Evolutionary conservation across 1,140 invertebrate species (phyloP), one percentile per base, ranked within the genome.

Genomic region (Portunus trituberculatus): DNA sequence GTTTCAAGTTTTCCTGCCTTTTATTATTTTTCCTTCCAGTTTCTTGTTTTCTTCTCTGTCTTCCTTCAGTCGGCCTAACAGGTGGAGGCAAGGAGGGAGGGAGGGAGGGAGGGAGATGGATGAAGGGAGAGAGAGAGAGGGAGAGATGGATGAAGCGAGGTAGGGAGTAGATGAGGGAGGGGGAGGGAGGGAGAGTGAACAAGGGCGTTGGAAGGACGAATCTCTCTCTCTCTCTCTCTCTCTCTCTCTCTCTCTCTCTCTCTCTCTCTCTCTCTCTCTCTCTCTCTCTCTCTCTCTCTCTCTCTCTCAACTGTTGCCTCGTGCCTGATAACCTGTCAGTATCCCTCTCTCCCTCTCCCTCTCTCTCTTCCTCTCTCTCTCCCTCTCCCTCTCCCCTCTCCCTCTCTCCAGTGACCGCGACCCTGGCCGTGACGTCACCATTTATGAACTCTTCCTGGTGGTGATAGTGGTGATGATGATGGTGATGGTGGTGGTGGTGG

Each of bases 171-270:
- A 20, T 4, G 52, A 14, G 52, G 16, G 52, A 20, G 52, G 16
- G 52, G 52, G 52, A 59, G 52, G 52, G 8, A 10, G 52, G 52
- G 2, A 59, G 8, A 59, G 52, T 59, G 52, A 59, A 59, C 52
- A 59, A 59, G 52, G 52, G 52, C 52, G 52, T 59, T 28, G 2
- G 12, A 16, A 16, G 12, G 12, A 16, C n/a, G 12, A 16, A 16
- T 29, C 10, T 39, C 31, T n/a, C 67, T 76, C 67, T 76, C 67
- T 76, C n/a, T 76, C 67, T n/a, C 67, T 76, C n/a, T 76, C 67
- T 76, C n/a, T n/a, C 67, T 76, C 67, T 76, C n/a, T n/a, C 67
- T 76, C n/a, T 76, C 67, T n/a, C 67, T 76, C n/a, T 76, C 67
- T 76, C n/a, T n/a, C 67, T 76, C 67, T 76, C n/a, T n/a, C 67